Conservation (phyloP, 1,140 invertebrate genomes). For the Hydropsyche tenuis region DNA sequence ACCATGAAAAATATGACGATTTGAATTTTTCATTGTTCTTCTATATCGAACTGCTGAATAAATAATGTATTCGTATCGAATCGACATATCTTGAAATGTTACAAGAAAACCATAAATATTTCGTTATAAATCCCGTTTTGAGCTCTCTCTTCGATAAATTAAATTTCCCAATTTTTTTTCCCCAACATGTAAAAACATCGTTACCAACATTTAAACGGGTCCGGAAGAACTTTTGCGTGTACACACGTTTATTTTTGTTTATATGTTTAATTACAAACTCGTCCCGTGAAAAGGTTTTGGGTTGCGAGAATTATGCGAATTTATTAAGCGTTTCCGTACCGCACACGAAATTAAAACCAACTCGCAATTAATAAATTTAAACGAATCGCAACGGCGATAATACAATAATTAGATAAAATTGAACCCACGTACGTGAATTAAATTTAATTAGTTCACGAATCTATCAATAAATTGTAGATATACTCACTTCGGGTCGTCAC, state of each 20-base stretch:
- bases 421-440: background rate
- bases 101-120: too few relatives aligned
- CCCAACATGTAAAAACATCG: too few relatives aligned
- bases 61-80: too few relatives aligned
- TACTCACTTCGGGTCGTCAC: conserved; percentile 68
- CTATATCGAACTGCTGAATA: too few relatives aligned
- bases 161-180: background rate
- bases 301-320: conserved; percentile 1
- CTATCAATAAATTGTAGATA: too few relatives aligned
- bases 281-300: background rate
- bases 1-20: too few relatives aligned
- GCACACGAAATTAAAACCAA: conserved; percentile 7
- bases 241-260: conserved; percentile 1
- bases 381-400: background rate
- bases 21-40: too few relatives aligned
- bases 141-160: too few relatives aligned
- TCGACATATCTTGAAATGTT: too few relatives aligned
- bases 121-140: too few relatives aligned
- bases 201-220: conserved; percentile 2
- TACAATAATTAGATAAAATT: background rate
- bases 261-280: conserved; percentile 8
- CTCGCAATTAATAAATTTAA: conserved; percentile 15
- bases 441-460: too few relatives aligned
- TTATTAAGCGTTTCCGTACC: background rate
- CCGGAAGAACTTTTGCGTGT: background rate